Evolutionary conservation across 2,888 invertebrate species (phyloP), one percentile per base, ranked within the genome.

Genomic region (Sicus ferrugineus): DNA sequence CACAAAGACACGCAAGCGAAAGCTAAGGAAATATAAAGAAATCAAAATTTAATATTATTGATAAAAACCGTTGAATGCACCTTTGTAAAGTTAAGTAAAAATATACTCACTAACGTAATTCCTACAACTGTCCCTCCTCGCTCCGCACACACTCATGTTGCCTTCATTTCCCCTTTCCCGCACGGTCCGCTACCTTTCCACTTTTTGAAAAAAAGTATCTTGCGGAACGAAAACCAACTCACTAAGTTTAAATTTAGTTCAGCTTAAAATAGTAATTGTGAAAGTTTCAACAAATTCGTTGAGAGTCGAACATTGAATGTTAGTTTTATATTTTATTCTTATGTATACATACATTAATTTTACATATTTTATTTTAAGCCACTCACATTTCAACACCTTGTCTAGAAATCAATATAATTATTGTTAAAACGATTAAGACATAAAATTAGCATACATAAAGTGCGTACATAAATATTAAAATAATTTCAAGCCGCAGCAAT

Each of bases 41-140:
- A 28, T 50, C 38, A 67, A 58, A 28, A 64, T 30, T 50, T 52
- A 64, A 50, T 28, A 42, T 42, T 42, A 42, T 42, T 42, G 16
- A 9, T 42, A 9, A 9, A 42, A 61, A 61, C 42, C 42, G 61
- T 38, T 61, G 26, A 42, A 14, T 42, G 61, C 61, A 61, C 61
- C 38, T 34, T 34, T 59, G 30, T 21, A 59, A 38, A 30, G 34
- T 61, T 23, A 42, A 42, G 34, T 38, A 19, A 16, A 7, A 23
- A 38, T 6, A 28, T 30, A 56, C 56, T 28, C n/a, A 30, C 56
- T 14, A 30, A 28, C 3, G 14, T 28, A 56, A 26, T 28, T 6
- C n/a, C 28, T 28, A 56, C 11, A 11, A 26, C 21, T 7, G 2
- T 9, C 23, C 31, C 16, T n/a, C 14, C 3, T 42, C 6, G 61